Evolutionary conservation across 2,113 vertebrate genomes (phyloP).

Genomic region (Odobenus rosmarus): DNA sequence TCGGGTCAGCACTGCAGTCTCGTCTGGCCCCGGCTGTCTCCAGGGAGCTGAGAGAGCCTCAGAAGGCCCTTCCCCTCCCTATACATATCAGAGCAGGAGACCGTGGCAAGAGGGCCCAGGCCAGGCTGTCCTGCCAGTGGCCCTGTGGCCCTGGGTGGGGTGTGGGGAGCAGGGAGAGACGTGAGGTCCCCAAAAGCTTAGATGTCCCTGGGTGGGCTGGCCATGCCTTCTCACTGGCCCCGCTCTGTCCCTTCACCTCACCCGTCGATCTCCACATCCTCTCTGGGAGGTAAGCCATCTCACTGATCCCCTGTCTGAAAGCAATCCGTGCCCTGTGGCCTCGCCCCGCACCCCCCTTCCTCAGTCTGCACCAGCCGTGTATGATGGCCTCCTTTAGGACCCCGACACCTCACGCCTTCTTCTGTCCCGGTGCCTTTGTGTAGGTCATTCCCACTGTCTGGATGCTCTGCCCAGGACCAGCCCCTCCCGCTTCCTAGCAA

Average conservation of each 20-base stretch:
- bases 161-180: background rate
- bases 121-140: background rate
- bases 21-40: background rate
- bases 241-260: background rate
- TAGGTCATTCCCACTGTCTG: fast-evolving
- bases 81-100: background rate
- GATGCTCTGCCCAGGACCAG: background rate
- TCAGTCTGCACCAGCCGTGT: background rate
- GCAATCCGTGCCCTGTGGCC: background rate
- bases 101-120: background rate
- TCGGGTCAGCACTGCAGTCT: background rate
- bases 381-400: background rate
- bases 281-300: background rate
- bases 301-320: background rate
- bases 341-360: background rate
- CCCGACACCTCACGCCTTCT: background rate
- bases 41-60: background rate
- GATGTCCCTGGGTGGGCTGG: background rate
- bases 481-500: background rate
- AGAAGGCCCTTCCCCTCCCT: background rate
- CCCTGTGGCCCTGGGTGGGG: background rate
- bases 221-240: background rate
- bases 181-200: background rate
- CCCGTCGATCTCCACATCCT: background rate
- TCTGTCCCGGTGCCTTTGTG: background rate